Evolutionary conservation across 2,888 invertebrate genomes (phyloP), one percentile per base, ranked within the genome.

Genomic region (Pyrgus malvae): DNA sequence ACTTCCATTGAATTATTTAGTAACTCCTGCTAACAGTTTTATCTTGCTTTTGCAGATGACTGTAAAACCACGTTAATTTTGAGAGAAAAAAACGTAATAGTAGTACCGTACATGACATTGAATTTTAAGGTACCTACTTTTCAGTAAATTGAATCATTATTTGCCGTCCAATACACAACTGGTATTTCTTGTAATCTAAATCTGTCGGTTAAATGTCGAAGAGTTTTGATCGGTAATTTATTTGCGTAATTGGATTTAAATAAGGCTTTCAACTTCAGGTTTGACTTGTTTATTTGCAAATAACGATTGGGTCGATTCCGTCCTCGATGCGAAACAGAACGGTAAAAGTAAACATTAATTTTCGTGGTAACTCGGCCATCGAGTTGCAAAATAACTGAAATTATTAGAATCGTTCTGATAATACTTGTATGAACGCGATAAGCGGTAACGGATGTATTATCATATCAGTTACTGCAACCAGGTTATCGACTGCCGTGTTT

Each of bases 401-500:
- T 62, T 64, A 64, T 64, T 64, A 62, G 63, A 59, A 59, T 55
- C 63, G 61, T 63, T 68, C 63, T 64, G 62, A 54, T 38, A 38
- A 29, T 21, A 45, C 21, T 16, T 29, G 45, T 31, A 19, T 29
- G 51, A 35, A 45, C n/a, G n/a, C n/a, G n/a, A n/a, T n/a, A 45
- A 19, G 46, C 40, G 54, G 51, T 57, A 54, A 42, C 38, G 54
- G 70, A 61, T 48, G 57, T 53, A 66, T 76, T 83, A 87, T 86
- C 85, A 78, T 83, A 87, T 86, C 85, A 78, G 72, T 61, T 64
- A 66, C 71, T 74, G 78, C 83, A 86, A 83, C 80, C 85, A 80
- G 83, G 86, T 82, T 87, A 86, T 87, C 87, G 78, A 79, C 76
- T 79, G 80, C 75, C 70, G 74, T 85, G 84, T 87, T 86, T 86